Conservation (phyloP, 92 coral and sea anemone species). For the Zoanthus solanderi region DNA sequence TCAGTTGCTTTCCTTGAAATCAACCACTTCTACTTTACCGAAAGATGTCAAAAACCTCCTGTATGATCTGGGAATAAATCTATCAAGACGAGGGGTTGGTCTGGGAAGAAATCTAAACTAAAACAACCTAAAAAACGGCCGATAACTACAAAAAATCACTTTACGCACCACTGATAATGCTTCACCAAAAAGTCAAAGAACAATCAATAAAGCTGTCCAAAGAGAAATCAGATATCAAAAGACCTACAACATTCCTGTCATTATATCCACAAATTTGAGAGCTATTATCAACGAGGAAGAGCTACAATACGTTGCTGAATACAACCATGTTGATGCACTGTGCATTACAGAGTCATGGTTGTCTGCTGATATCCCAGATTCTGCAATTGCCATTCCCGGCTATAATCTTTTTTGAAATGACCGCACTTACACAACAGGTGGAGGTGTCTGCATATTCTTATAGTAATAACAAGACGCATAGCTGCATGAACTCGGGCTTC, state of each 20-base stretch:
- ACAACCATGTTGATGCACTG: not conserved
- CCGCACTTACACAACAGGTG: not conserved
- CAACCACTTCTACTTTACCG: not conserved
- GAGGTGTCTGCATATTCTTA: too few relatives aligned
- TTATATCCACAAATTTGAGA: not conserved
- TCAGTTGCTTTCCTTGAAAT: too few relatives aligned
- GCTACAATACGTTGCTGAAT: constrained; percentile 11
- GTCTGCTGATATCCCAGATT: too few relatives aligned
- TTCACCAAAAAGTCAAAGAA: constrained; percentile 3
- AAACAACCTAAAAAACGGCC: not conserved
- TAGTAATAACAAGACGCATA: too few relatives aligned
- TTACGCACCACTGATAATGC: not conserved
- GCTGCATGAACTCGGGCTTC: too few relatives aligned
- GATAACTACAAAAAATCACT: not conserved
- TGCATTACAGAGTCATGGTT: not conserved
- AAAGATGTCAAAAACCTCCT: not conserved
- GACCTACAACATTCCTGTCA: not conserved
- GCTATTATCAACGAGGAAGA: not conserved
- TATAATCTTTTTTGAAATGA: not conserved
- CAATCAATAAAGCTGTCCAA: too few relatives aligned
- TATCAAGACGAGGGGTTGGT: constrained; percentile 7
- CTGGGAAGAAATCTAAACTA: not conserved
- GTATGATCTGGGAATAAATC: not conserved
- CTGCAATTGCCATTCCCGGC: not conserved
- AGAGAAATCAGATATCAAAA: too few relatives aligned